Conservation (phyloP, 2,797 vertebrate genomes). For the Somateria mollissima region DNA sequence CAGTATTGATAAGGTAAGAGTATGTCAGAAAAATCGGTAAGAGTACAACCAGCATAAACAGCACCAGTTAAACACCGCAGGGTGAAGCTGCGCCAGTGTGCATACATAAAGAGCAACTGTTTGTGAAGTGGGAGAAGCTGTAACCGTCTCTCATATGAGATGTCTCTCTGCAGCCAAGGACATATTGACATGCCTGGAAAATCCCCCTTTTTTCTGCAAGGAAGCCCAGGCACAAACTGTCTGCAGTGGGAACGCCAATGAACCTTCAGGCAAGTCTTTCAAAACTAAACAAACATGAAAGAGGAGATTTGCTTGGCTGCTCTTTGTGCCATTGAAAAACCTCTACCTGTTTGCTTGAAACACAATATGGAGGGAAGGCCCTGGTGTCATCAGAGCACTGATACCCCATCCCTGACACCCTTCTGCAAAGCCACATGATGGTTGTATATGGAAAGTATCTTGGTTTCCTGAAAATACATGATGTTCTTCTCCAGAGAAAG, state of each 20-base stretch:
- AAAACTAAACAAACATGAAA: constrained; percentile 52
- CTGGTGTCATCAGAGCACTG: not conserved
- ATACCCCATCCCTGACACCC: not conserved
- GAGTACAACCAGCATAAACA: constrained; percentile 16
- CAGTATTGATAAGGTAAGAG: constrained; percentile 41
- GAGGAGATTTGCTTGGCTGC: constrained; percentile 9
- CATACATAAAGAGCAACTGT: constrained; percentile 49
- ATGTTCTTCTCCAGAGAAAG: constrained; percentile 12
- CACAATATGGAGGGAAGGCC: not conserved
- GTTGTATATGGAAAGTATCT: not conserved
- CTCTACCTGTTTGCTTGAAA: not conserved
- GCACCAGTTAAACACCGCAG: not conserved
- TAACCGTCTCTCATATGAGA: not conserved
- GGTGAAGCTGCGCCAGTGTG: not conserved
- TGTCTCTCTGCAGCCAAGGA: constrained; percentile 55
- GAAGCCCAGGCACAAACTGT: constrained; percentile 57
- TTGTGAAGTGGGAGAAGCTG: constrained; percentile 33
- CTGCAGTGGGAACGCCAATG: constrained; percentile 39
- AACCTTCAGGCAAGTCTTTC: constrained; percentile 61
- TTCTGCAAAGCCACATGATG: not conserved
- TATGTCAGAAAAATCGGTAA: constrained; percentile 15
- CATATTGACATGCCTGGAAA: constrained; percentile 62
- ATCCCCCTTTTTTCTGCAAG: constrained; percentile 4
- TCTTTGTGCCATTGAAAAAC: not conserved
- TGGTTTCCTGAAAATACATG: constrained; percentile 45